phyloP scores from a whole-genome alignment of 2,888 invertebrate species.

The Strigamia transsilvanica region DNA sequence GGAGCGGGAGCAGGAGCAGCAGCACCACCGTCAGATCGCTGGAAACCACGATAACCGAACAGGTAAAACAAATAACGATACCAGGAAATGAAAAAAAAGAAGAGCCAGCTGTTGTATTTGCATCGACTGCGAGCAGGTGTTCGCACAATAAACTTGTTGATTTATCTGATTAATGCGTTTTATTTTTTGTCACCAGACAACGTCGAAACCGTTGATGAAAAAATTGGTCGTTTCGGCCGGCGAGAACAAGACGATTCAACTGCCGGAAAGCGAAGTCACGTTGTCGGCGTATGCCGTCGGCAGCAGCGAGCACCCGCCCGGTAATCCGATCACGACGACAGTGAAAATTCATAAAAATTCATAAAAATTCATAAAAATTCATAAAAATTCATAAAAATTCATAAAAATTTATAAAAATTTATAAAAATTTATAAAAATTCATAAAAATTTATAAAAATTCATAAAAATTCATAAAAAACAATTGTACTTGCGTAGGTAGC shows the following conservation, averaged over 20 bases:
- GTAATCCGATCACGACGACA: conserved; percentile 72
- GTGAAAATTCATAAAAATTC: too few relatives aligned
- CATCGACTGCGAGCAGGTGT: neutral
- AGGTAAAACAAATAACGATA: neutral
- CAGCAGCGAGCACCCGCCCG: neutral
- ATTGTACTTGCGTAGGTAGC: neutral
- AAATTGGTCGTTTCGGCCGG: conserved; percentile 64
- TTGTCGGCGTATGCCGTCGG: conserved; percentile 77
- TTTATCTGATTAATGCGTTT: neutral
- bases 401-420: too few relatives aligned
- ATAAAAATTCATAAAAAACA: too few relatives aligned
- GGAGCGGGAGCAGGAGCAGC: too few relatives aligned
- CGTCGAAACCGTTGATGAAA: conserved; percentile 58
- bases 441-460: too few relatives aligned
- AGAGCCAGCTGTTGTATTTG: neutral
- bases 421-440: too few relatives aligned
- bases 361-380: too few relatives aligned
- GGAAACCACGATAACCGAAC: neutral
- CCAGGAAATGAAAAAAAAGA: neutral
- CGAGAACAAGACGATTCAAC: conserved; percentile 73
- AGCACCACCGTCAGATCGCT: neutral
- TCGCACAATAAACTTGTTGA: neutral
- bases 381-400: too few relatives aligned
- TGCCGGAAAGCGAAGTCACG: conserved; percentile 85
- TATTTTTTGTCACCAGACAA: neutral